These are phyloP conservation scores for Propithecus deckenii DNA, from an alignment of 2,797 vertebrate species.

Conservation along the genomic window DNA sequence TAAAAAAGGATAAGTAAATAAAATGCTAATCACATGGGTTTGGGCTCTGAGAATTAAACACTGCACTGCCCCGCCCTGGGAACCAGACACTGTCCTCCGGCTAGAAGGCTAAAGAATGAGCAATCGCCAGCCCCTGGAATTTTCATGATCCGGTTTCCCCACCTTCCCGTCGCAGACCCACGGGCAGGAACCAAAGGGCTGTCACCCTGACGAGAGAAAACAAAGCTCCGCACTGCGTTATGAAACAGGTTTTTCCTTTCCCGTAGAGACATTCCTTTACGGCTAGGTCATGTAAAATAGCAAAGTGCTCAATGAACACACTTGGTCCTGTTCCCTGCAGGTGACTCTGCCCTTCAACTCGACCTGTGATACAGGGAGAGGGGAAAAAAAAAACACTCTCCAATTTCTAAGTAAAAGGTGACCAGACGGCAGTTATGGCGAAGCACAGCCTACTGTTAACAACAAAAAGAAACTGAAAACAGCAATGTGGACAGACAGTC, in stretches of 20 bases:
- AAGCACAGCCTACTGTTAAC: constrained; percentile 65
- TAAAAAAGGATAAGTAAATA: background rate
- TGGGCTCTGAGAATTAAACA: constrained; percentile 53
- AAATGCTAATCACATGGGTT: constrained; percentile 5
- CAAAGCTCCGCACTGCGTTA: constrained; percentile 56
- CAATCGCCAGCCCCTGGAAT: constrained; percentile 53
- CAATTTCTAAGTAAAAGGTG: constrained; percentile 52
- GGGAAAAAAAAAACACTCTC: constrained; percentile 54
- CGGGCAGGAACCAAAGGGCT: constrained; percentile 54
- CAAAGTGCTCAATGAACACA: constrained; percentile 77
- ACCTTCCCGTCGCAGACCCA: constrained; percentile 59
- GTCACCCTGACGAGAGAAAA: constrained; percentile 65
- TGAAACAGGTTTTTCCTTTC: constrained; percentile 79
- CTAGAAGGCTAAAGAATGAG: constrained; percentile 55
- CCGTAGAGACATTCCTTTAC: constrained; percentile 82
- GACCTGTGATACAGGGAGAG: constrained; percentile 61
- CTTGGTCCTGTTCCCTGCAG: constrained; percentile 70
- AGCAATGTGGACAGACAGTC: background rate
- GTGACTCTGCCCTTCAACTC: constrained; percentile 73
- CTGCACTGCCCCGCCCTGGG: constrained; percentile 27
- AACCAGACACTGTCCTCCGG: background rate
- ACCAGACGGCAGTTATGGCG: constrained; percentile 45
- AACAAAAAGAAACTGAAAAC: constrained; percentile 21
- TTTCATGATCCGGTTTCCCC: constrained; percentile 65
- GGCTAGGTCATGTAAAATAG: constrained; percentile 78